Percentiles rank a stretch among this genome's conserved stretches.
phyloP scores from a whole-genome alignment of 2,797 vertebrate species.

The Euphonia xanthogaster region DNA sequence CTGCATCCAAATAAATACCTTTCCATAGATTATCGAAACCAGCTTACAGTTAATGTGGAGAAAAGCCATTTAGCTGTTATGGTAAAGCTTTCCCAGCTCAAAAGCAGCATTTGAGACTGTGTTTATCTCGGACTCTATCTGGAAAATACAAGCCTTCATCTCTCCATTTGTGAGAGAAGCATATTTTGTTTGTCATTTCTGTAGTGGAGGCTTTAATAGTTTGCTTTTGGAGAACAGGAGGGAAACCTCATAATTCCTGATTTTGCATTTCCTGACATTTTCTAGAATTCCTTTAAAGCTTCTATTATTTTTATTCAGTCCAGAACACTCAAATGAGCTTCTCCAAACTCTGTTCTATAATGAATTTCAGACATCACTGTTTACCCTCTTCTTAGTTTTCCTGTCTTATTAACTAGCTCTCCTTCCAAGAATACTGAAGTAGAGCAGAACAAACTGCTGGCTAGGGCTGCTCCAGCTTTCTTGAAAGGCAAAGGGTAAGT shows the following conservation, averaged over 20 bases:
- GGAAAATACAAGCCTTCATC: background rate
- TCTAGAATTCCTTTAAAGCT: background rate
- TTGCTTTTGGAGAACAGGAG: background rate
- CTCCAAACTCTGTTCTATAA: constrained; percentile 40
- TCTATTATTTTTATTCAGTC: background rate
- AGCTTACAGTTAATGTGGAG: background rate
- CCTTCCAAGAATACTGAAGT: constrained; percentile 86
- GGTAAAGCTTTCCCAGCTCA: background rate
- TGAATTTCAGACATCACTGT: constrained; percentile 44
- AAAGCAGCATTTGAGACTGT: background rate
- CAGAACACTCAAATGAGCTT: background rate
- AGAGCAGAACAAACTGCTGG: constrained; percentile 87
- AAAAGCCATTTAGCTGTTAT: background rate
- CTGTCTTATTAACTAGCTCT: constrained; percentile 86
- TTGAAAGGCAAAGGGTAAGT: constrained; percentile 98
- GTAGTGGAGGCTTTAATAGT: background rate
- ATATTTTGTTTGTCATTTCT: background rate
- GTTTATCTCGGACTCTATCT: background rate
- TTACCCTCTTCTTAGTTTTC: constrained; percentile 75
- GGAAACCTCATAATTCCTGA: background rate
- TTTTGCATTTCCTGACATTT: background rate
- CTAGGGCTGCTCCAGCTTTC: constrained; percentile 89
- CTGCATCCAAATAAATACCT: background rate
- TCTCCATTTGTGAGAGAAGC: background rate
- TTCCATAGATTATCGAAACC: background rate